Conservation (phyloP, 2,797 vertebrate species). For the Lateolabrax maculatus region DNA sequence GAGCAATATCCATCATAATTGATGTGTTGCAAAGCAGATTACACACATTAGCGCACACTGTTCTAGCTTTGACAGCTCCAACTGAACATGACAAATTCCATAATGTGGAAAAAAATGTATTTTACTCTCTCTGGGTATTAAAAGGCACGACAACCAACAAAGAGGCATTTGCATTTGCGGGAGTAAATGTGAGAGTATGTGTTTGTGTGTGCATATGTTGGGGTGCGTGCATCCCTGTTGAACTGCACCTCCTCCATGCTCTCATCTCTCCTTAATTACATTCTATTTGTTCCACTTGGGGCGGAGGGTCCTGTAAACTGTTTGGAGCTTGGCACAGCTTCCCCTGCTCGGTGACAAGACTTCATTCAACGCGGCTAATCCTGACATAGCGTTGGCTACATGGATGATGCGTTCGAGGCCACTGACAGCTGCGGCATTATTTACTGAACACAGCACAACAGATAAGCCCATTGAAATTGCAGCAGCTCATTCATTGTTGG, state of each 20-base stretch:
- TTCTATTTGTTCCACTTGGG: constrained; percentile 82
- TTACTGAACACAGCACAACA: constrained; percentile 81
- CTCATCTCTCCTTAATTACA: constrained; percentile 78
- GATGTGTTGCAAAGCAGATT: constrained; percentile 93
- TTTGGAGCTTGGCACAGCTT: constrained; percentile 72
- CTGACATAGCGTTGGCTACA: constrained; percentile 75
- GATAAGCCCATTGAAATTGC: constrained; percentile 85
- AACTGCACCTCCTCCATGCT: constrained; percentile 63
- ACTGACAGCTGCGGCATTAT: constrained; percentile 83
- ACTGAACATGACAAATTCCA: constrained; percentile 91
- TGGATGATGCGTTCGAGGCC: constrained; percentile 79
- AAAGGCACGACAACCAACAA: constrained; percentile 77
- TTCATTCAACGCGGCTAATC: constrained; percentile 82
- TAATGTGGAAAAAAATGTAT: constrained; percentile 79
- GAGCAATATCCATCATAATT: constrained; percentile 90
- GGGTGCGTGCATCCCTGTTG: constrained; percentile 48
- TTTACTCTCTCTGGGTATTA: constrained; percentile 82
- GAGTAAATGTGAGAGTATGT: constrained; percentile 34
- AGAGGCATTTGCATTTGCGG: constrained; percentile 78
- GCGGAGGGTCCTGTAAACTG: constrained; percentile 86
- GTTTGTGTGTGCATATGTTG: constrained; percentile 29
- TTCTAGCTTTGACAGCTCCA: constrained; percentile 89
- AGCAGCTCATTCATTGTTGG: constrained; percentile 79
- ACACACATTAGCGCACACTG: constrained; percentile 90
- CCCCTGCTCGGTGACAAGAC: constrained; percentile 69